phyloP scores from a whole-genome alignment of 2,888 invertebrate species.

The Drosophila emarginata region DNA sequence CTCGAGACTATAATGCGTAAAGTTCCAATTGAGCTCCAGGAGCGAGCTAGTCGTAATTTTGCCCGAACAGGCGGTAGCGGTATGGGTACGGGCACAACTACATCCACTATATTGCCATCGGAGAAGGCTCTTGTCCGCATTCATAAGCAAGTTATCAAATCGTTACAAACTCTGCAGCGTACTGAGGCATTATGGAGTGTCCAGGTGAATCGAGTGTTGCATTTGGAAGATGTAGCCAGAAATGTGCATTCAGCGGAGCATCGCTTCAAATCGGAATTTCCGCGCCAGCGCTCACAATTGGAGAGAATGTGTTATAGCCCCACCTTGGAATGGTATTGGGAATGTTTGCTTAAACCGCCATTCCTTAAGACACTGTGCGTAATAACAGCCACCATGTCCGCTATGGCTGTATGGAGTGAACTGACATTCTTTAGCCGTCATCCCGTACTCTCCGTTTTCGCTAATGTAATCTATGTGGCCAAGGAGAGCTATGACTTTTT shows the following conservation, averaged over 20 bases:
- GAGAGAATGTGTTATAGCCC: slow-evolving; percentile 87
- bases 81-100: slow-evolving; percentile 79
- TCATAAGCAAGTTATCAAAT: slow-evolving; percentile 96
- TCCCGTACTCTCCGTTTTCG: slow-evolving; percentile 97
- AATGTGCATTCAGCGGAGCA: slow-evolving; percentile 86
- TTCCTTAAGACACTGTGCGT: slow-evolving; percentile 89
- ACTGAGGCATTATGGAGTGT: slow-evolving; percentile 97
- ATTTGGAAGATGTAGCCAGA: slow-evolving; percentile 93
- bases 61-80: slow-evolving; percentile 82
- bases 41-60: slow-evolving; percentile 87
- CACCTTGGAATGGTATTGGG: slow-evolving; percentile 97
- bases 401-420: slow-evolving; percentile 99
- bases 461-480: slow-evolving; percentile 94
- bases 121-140: slow-evolving; percentile 94
- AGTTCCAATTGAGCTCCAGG: slow-evolving; percentile 90
- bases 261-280: slow-evolving; percentile 88
- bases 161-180: slow-evolving; percentile 94
- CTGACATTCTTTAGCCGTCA: slow-evolving; percentile 97
- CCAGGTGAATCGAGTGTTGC: slow-evolving; percentile 90
- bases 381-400: slow-evolving; percentile 89
- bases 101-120: slow-evolving; percentile 87
- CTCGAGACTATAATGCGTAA: slow-evolving; percentile 95
- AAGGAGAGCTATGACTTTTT: slow-evolving; percentile 93
- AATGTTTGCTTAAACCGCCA: slow-evolving; percentile 91
- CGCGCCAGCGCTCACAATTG: slow-evolving; percentile 85